Conservation (phyloP, 53 echinoderm and acorn worm genomes). For the Glandiceps talaboti region DNA sequence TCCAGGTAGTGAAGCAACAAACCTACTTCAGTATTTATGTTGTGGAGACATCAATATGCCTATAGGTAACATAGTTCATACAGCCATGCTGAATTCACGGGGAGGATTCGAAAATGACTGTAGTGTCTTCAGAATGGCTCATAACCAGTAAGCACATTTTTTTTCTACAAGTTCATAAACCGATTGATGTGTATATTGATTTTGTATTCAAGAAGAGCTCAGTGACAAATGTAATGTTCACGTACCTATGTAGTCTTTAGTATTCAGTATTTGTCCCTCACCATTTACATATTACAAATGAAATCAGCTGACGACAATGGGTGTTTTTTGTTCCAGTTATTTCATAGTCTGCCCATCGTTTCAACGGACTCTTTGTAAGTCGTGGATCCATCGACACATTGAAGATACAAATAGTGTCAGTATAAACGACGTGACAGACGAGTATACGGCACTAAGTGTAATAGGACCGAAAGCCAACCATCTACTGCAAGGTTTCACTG, state of each 20-base stretch:
- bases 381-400: constrained; percentile 68
- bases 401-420: constrained; percentile 53
- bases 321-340: constrained; percentile 32
- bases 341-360: constrained; percentile 77
- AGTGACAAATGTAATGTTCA: too few species aligned
- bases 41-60: constrained; percentile 81
- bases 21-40: constrained; percentile 66
- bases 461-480: constrained; percentile 80
- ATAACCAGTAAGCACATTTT: constrained; percentile 43
- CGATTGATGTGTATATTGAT: too few species aligned
- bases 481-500: constrained; percentile 78
- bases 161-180: neutral
- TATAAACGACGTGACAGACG: constrained; percentile 52
- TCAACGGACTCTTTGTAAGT: constrained; percentile 35
- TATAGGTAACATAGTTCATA: constrained; percentile 78
- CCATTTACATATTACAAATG: too few species aligned
- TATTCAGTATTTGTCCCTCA: too few species aligned
- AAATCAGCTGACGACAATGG: too few species aligned
- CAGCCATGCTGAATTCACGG: constrained; percentile 77
- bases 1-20: constrained; percentile 31
- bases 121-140: constrained; percentile 53
- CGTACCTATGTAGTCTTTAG: too few species aligned
- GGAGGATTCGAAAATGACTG: constrained; percentile 95
- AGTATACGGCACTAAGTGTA: constrained; percentile 77
- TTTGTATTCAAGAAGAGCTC: too few species aligned